Conservation (phyloP, 2,797 vertebrate genomes). For the Chaetodon trifasciatus region DNA sequence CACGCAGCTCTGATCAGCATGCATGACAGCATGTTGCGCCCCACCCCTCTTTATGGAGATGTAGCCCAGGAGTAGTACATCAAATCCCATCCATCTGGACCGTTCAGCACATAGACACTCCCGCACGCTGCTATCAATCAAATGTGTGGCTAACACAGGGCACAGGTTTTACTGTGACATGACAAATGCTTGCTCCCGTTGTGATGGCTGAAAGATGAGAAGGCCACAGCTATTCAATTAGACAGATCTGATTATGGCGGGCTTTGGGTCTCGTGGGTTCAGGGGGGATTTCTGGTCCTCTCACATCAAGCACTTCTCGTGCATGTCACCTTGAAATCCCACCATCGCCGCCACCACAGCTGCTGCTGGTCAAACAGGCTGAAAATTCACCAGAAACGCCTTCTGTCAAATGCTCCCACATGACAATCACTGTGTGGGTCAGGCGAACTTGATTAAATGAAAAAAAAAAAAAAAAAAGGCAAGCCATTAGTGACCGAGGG, state of each 20-base stretch:
- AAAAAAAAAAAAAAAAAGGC: slow-evolving; percentile 21
- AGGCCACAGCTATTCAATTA: slow-evolving; percentile 51
- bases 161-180: slow-evolving; percentile 34
- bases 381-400: slow-evolving; percentile 20
- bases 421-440: slow-evolving; percentile 50
- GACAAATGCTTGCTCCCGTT: slow-evolving; percentile 38
- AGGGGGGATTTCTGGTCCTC: slow-evolving; percentile 20
- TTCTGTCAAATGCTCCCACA: slow-evolving; percentile 44
- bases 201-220: slow-evolving; percentile 49
- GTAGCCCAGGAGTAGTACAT: slow-evolving; percentile 64
- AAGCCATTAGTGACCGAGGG: slow-evolving; percentile 56
- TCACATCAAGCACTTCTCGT: slow-evolving; percentile 6
- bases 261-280: slow-evolving; percentile 28
- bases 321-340: slow-evolving; percentile 54
- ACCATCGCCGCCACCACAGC: not conserved
- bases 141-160: slow-evolving; percentile 34
- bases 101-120: slow-evolving; percentile 47
- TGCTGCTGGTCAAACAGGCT: slow-evolving; percentile 24
- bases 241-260: slow-evolving; percentile 48
- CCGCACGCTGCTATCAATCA: slow-evolving; percentile 53
- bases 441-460: slow-evolving; percentile 62
- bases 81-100: slow-evolving; percentile 77
- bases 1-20: slow-evolving; percentile 50
- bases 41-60: slow-evolving; percentile 59
- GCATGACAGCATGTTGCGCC: slow-evolving; percentile 41